phyloP scores from a whole-genome alignment of 2,888 invertebrate species.

The Teleogryllus oceanicus region DNA sequence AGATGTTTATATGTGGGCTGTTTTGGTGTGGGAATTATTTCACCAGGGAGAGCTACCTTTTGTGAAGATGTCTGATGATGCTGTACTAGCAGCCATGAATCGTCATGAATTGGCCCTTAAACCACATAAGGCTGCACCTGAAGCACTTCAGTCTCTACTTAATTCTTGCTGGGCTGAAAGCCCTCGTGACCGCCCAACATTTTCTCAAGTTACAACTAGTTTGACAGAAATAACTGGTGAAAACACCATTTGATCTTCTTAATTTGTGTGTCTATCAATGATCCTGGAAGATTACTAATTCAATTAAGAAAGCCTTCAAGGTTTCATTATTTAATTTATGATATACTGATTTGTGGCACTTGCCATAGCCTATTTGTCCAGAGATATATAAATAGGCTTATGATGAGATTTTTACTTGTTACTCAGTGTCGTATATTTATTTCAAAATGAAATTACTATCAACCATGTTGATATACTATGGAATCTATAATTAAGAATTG shows the following conservation, averaged over 20 bases:
- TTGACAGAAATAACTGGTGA: constrained; percentile 48
- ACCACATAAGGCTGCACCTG: constrained; percentile 60
- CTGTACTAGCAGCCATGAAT: constrained; percentile 63
- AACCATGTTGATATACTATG: too few species aligned
- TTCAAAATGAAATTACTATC: too few species aligned
- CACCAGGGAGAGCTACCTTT: constrained; percentile 74
- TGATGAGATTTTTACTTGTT: too few species aligned
- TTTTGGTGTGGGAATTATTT: constrained; percentile 86
- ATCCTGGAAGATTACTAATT: too few species aligned
- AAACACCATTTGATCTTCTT: background rate
- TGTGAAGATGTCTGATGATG: constrained; percentile 70
- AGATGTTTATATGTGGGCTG: constrained; percentile 88
- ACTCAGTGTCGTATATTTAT: too few species aligned
- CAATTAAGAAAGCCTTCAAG: too few species aligned
- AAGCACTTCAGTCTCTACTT: constrained; percentile 60
- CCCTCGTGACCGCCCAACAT: constrained; percentile 66
- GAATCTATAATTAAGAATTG: too few species aligned
- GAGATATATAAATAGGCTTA: too few species aligned
- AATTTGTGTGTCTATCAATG: too few species aligned
- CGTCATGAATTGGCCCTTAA: constrained; percentile 65
- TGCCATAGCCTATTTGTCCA: too few species aligned
- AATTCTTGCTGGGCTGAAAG: constrained; percentile 63
- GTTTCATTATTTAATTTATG: too few species aligned
- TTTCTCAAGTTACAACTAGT: constrained; percentile 57
- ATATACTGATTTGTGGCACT: too few species aligned